phyloP scores from a whole-genome alignment of 92 coral and sea anemone species.

The Epizoanthus stellaris region DNA sequence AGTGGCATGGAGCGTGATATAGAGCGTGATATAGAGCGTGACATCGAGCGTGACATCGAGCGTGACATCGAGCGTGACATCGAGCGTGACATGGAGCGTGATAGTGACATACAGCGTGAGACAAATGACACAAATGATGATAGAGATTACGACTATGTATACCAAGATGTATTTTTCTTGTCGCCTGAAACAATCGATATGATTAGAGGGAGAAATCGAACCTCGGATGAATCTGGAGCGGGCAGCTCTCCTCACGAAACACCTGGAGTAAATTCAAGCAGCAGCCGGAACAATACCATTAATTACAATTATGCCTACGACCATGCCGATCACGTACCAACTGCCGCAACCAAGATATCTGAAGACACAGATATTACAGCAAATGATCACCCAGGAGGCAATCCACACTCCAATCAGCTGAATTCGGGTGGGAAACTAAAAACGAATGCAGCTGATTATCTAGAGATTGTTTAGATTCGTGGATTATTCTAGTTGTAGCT shows the following conservation, averaged over 20 bases:
- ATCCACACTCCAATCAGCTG: not conserved
- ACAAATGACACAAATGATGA: not conserved
- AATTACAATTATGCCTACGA: not conserved
- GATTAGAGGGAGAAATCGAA: not conserved
- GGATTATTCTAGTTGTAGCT: too few relatives aligned
- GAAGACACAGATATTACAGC: not conserved
- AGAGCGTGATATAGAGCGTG: not conserved
- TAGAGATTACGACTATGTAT: constrained; percentile 10
- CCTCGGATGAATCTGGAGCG: not conserved
- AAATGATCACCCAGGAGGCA: not conserved
- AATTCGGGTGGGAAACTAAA: not conserved
- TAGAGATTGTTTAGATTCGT: not conserved
- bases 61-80: not conserved
- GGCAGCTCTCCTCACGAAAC: too few relatives aligned
- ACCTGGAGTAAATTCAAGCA: not conserved
- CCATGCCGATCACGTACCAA: not conserved
- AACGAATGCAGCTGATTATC: not conserved
- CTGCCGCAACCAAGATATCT: not conserved
- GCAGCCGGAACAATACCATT: not conserved
- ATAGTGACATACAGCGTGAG: not conserved
- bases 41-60: not conserved
- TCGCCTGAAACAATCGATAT: constrained; percentile 15
- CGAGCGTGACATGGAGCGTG: not conserved
- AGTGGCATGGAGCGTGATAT: not conserved
- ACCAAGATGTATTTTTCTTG: constrained; percentile 13